phyloP scores from a whole-genome alignment of 2,888 invertebrate genomes.

The Lepidochitona cinerea region DNA sequence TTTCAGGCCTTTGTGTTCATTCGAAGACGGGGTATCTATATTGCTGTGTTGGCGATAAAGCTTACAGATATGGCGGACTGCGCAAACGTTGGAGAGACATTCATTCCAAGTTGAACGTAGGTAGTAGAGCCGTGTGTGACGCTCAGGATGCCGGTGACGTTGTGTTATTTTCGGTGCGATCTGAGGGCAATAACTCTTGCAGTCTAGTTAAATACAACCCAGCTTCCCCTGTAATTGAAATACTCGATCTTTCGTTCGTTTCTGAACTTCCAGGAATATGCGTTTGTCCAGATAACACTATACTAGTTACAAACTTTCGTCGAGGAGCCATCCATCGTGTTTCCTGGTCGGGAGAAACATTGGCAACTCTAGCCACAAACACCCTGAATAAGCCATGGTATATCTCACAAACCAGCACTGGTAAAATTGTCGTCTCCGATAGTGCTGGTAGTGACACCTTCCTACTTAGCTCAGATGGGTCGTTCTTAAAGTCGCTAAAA shows the following conservation, averaged over 20 bases:
- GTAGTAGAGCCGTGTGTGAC: background rate
- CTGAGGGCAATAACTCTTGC: background rate
- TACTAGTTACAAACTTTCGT: background rate
- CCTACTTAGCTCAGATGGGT: background rate
- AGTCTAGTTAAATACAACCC: background rate
- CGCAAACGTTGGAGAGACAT: background rate
- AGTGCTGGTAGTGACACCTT: background rate
- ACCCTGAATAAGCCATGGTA: background rate
- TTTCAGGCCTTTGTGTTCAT: background rate
- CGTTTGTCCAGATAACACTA: background rate
- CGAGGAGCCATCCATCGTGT: background rate
- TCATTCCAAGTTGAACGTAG: background rate
- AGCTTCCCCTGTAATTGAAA: background rate
- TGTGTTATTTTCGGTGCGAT: background rate
- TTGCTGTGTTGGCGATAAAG: background rate
- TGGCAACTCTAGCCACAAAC: background rate
- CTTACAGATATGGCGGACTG: background rate
- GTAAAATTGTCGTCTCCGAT: background rate
- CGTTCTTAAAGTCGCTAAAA: background rate
- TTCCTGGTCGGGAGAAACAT: background rate
- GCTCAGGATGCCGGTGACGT: background rate
- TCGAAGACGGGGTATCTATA: background rate
- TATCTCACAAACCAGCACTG: background rate
- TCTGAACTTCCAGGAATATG: background rate
- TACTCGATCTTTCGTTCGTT: background rate